Conservation (phyloP, 2,113 vertebrate species). For the Typhlomys cinereus region DNA sequence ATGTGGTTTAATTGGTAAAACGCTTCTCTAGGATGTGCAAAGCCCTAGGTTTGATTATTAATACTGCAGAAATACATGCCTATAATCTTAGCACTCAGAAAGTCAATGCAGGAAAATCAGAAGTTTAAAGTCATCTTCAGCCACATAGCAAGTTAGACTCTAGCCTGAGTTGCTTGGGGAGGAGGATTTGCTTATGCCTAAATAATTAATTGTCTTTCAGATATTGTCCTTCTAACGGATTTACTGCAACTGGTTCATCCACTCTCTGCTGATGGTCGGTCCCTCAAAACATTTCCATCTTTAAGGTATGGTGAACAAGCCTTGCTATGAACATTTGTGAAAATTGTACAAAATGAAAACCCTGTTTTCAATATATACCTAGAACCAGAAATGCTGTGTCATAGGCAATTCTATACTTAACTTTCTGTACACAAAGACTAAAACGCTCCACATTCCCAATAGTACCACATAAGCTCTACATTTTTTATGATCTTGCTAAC, state of each 20-base stretch:
- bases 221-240: not conserved
- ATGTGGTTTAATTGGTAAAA: not conserved
- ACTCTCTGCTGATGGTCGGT: not conserved
- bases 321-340: not conserved
- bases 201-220: not conserved
- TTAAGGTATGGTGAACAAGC: not conserved
- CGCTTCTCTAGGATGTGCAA: not conserved
- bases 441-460: not conserved
- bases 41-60: not conserved
- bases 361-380: not conserved
- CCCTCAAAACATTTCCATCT: not conserved
- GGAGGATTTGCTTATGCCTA: not conserved
- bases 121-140: not conserved
- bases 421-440: not conserved
- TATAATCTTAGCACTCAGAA: not conserved
- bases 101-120: not conserved
- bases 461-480: not conserved
- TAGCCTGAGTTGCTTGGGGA: not conserved
- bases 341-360: not conserved
- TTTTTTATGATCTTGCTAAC: conserved; percentile 5
- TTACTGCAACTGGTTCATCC: not conserved
- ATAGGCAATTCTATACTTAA: not conserved
- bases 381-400: not conserved
- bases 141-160: not conserved
- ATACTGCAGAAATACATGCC: not conserved